phyloP scores from a whole-genome alignment of 2,113 vertebrate genomes.

The Siniperca knerii region DNA sequence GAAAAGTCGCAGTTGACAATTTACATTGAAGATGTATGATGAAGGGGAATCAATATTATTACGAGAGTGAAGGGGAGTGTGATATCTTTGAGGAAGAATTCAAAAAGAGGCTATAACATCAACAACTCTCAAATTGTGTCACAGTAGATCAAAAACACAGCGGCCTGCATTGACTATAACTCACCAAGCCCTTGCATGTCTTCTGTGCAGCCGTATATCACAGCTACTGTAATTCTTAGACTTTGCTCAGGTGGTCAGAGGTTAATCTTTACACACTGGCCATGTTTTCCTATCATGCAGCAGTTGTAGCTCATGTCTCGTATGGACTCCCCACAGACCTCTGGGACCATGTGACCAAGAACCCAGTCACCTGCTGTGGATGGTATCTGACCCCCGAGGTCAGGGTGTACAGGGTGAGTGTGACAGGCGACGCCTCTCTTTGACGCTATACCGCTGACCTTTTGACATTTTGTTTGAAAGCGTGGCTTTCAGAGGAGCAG shows the following conservation, averaged over 20 bases:
- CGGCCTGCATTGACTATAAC: slow-evolving; percentile 29
- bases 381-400: slow-evolving; percentile 65
- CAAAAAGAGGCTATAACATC: slow-evolving; percentile 21
- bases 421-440: slow-evolving; percentile 73
- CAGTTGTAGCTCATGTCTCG: slow-evolving; percentile 54
- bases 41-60: slow-evolving; percentile 69
- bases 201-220: slow-evolving; percentile 41
- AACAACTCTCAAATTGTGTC: slow-evolving; percentile 28
- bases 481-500: slow-evolving; percentile 56
- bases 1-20: slow-evolving; percentile 56
- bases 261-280: slow-evolving; percentile 71
- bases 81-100: slow-evolving; percentile 31
- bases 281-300: slow-evolving; percentile 60
- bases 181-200: neutral
- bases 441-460: slow-evolving; percentile 64
- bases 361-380: slow-evolving; percentile 66
- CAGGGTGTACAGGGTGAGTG: slow-evolving; percentile 59
- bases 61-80: slow-evolving; percentile 56
- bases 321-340: slow-evolving; percentile 26
- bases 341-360: slow-evolving; percentile 38
- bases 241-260: slow-evolving; percentile 55
- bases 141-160: slow-evolving; percentile 44
- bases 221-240: slow-evolving; percentile 49
- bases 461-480: slow-evolving; percentile 65
- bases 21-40: slow-evolving; percentile 65